A percentile compares a stretch with the other conserved stretches of the same genome.
Conservation (phyloP, 2,113 vertebrate genomes). For the Syngnathus typhle region DNA sequence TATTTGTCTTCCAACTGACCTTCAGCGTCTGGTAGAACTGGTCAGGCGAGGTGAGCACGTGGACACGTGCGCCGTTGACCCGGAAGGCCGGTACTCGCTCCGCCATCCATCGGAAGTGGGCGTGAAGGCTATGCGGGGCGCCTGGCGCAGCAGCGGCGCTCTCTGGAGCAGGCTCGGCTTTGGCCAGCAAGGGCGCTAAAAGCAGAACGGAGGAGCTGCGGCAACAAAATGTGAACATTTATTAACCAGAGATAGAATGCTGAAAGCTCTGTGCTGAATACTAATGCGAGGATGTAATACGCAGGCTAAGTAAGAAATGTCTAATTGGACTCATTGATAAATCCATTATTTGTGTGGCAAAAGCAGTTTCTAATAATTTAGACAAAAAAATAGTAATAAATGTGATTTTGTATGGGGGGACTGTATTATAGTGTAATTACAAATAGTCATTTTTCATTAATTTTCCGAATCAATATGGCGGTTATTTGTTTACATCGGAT, state of each 20-base stretch:
- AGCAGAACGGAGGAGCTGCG: conserved; percentile 87
- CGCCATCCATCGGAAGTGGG: conserved; percentile 86
- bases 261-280: not conserved
- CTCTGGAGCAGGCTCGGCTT: conserved; percentile 65
- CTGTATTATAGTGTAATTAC: too few species aligned
- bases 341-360: not conserved
- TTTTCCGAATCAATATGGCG: not conserved
- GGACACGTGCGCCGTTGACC: conserved; percentile 78
- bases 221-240: conserved; percentile 1
- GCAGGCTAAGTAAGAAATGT: not conserved
- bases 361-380: not conserved
- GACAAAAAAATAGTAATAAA: not conserved
- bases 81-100: conserved; percentile 87
- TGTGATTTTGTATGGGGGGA: not conserved
- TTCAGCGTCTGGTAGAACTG: conserved; percentile 94
- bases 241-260: not conserved
- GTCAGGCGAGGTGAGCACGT: conserved; percentile 79
- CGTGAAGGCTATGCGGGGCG: conserved; percentile 60
- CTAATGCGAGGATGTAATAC: not conserved
- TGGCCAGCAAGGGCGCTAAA: conserved; percentile 81
- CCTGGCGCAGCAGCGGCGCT: conserved; percentile 70
- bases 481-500: not conserved
- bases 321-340: not conserved
- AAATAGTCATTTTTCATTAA: too few species aligned
- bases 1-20: conserved; percentile 56